A percentile compares a stretch with the other conserved stretches of the same genome.
These are phyloP conservation scores for Ostrea edulis DNA, from an alignment of 1,140 invertebrate species.

Conservation along the genomic window DNA sequence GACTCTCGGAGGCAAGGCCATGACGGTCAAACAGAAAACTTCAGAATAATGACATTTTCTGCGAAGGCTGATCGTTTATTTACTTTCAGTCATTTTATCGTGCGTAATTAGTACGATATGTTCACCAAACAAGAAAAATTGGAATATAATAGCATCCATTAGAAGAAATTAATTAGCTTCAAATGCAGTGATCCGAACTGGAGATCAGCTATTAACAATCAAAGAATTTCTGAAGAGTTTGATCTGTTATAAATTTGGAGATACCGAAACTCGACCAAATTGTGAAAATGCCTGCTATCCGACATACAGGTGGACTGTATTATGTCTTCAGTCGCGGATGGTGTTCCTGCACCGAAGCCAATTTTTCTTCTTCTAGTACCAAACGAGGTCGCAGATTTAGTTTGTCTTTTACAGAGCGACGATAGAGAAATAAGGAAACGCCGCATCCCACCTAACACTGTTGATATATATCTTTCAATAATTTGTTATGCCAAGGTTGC, in stretches of 20 bases:
- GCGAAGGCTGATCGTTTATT: slow-evolving; percentile 21
- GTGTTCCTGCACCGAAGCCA: neutral
- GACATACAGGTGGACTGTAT: slow-evolving; percentile 9
- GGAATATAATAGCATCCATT: slow-evolving; percentile 39
- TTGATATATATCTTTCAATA: neutral
- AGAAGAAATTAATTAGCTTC: slow-evolving; percentile 25
- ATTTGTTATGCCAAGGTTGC: neutral
- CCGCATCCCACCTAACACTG: slow-evolving; percentile 4
- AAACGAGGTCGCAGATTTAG: neutral
- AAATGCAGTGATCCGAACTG: neutral
- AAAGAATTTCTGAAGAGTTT: slow-evolving; percentile 18
- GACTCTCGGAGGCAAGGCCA: neutral
- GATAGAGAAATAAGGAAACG: neutral
- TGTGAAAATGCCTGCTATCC: neutral
- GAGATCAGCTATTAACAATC: neutral
- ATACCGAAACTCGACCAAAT: neutral
- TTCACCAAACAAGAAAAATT: slow-evolving; percentile 24
- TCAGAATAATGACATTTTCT: slow-evolving; percentile 29
- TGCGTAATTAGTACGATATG: neutral
- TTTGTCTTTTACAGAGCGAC: slow-evolving; percentile 17
- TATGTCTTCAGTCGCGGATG: neutral
- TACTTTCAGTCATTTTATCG: slow-evolving; percentile 16
- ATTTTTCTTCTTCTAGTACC: neutral
- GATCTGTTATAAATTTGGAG: neutral
- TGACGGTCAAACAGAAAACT: slow-evolving; percentile 6